Evolutionary conservation across 1,140 invertebrate genomes (phyloP), one percentile per base, ranked within the genome.

Genomic region (Geopemphigus sp.): DNA sequence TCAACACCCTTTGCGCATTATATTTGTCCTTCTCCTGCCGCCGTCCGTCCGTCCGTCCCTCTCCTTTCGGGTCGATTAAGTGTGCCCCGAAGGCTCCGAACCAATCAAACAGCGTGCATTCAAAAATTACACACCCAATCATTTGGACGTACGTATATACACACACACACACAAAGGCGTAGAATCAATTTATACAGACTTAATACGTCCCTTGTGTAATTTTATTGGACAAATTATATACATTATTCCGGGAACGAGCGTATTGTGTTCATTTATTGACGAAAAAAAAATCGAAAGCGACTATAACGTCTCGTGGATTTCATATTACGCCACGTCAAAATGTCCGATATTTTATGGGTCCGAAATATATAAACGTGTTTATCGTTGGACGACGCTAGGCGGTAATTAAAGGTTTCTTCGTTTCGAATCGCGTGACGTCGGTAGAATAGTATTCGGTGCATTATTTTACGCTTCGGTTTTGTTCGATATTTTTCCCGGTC

Each of bases 91-190:
- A 78, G 74, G 74, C 57, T 45, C 24, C 56, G 74, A 63, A 63
- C 74, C 74, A 78, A 78, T 78, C 74, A 78, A 78, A 78, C 74
- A 45, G 74, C 74, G 24, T 45, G 56, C 74, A 57, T 78, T 61
- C 74, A 50, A 78, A 78, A 78, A 78, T 78, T 78, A 78, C 57
- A 78, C 74, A 61, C 74, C 57, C 74, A 78, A 54, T 72, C 47
- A 47, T 72, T n/a, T n/a, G n/a, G n/a, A n/a, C n/a, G n/a, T n/a
- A n/a, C n/a, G n/a, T n/a, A n/a, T n/a, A n/a, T n/a, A n/a, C n/a
- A n/a, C n/a, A n/a, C n/a, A 29, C 50, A 19, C 47, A n/a, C 19
- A 39, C 8, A 70, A 29, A 72, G 17, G 57, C 1, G 45, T 22
- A 26, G 22, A 78, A 78, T 78, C 74, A 78, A 78, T 78, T 78